Base-by-base conservation (phyloP, 2,888 invertebrate species). In the Orchesellides sinensis region DNA sequence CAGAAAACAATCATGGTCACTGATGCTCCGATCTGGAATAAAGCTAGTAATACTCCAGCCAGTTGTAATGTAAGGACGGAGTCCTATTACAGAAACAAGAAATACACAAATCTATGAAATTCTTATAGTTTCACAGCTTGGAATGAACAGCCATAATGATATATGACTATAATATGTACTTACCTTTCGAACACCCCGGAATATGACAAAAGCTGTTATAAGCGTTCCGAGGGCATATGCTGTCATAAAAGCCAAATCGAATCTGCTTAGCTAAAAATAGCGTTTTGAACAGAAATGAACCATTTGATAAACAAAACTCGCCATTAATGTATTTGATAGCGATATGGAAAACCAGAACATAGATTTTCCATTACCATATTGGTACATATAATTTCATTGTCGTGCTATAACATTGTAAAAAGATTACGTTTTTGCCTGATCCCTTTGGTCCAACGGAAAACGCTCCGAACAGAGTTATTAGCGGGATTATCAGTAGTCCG, bases 121-220 rank as follows among this genome's bases (percentile, higher is more conserved):
- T 10, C 40, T 40, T 40, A 40, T 2, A 40, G 10, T 6, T 32
- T 2, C 40, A n/a, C n/a, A n/a, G n/a, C n/a, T 8, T 35, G 35
- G n/a, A n/a, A n/a, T n/a, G n/a, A n/a, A n/a, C n/a, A n/a, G n/a
- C n/a, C n/a, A n/a, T 17, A 23, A 27, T 27, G 12, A 56, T 21
- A 25, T 14, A 56, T 61, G 61, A 19, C 17, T 56, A 25, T 10
- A 56, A 32, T 29, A 61, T 2, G 54, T 23, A 40, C 29, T 63
- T 82, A 84, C 84, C 49, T 75, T 52, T 69, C 77, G 75, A 27
- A 84, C 54, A 45, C 78, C 84, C 8, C 59, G 61, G 29, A 84
- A 84, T 32, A 84, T 79, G 12, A 82, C 25, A 49, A 63, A 72
- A 32, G 73, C 78, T 23, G 82, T 82, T 35, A 82, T 21, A 8